A percentile compares a stretch with the other conserved stretches of the same genome.
phyloP scores from a whole-genome alignment of 37 sponge, comb jelly and placozoan species.

The Diacarnus erythraeanus region DNA sequence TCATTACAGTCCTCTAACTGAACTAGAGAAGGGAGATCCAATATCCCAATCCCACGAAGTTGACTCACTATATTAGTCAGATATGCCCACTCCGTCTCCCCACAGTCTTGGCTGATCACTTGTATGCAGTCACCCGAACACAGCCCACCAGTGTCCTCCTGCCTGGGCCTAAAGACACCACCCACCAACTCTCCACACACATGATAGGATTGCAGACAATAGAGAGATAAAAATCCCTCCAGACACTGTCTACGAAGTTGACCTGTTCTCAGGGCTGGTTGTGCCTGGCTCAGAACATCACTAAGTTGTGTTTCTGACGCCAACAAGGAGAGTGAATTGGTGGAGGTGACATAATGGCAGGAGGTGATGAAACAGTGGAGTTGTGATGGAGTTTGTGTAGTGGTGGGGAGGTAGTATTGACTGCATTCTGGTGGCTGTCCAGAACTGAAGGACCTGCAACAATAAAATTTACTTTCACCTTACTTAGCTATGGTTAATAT shows the following conservation, averaged over 20 bases:
- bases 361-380: conserved; percentile 33
- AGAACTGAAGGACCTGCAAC: not conserved
- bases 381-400: conserved; percentile 8
- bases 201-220: conserved; percentile 28
- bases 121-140: conserved; percentile 10
- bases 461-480: no score
- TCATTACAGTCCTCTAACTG: not conserved
- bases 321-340: conserved; percentile 2
- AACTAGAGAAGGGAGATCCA: not conserved
- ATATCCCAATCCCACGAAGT: not conserved
- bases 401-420: not conserved
- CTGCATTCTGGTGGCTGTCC: not conserved
- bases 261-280: not conserved
- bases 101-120: conserved; percentile 18
- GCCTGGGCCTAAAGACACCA: not conserved
- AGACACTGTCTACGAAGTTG: not conserved
- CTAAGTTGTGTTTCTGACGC: conserved; percentile 11
- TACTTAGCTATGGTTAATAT: no score
- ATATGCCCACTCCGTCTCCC: not conserved
- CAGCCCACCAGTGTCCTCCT: not conserved
- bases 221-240: conserved; percentile 13
- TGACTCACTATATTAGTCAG: conserved; percentile 14
- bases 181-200: not conserved
- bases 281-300: not conserved
- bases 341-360: conserved; percentile 9